Base-by-base conservation (phyloP, 2,888 invertebrate genomes). In the Cremastobaeus sp. region DNA sequence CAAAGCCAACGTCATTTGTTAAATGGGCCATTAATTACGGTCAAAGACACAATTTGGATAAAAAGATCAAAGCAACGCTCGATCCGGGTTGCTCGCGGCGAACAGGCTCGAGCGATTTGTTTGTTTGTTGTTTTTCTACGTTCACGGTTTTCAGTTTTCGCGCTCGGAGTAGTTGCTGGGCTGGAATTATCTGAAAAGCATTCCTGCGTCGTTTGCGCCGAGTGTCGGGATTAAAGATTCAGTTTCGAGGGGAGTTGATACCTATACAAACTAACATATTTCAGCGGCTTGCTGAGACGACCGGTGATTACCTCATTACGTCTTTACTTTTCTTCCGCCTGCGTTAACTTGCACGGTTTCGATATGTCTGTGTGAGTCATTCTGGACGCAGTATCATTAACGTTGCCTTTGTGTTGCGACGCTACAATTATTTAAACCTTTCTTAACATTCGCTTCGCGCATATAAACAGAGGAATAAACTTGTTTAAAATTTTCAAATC, bases 261-360 rank as follows among this genome's bases (percentile, higher is more conserved):
- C 47, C 37, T 35, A 15, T 47, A 55, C 52, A 62, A 64, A 35
- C 64, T 18, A 34, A 45, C 64, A 64, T 64, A 64, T 64, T 64
- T 64, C 52, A 64, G 25, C 64, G 39, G 47, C 65, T 43, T 18
- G 48, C 57, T 43, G 50, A 55, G 57, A 66, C 35, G 57, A 57
- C 55, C 55, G 41, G 55, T 47, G 68, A 76, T 78, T 65, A 62
- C 68, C 73, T 76, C 65, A 72, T 78, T 76, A 72, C 72, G 73
- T 73, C 72, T 76, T 76, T 74, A 76, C 77, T 76, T 62, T 65
- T 66, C 55, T 41, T 55, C 54, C 57, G 45, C 54, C 55, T 50
- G 48, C 52, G 52, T 28, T 50, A 65, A 65, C 55, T 20, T 48
- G 65, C 28, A 32, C 39, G 57, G 12, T 57, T 66, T 57, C n/a